These are phyloP conservation scores for Papilio helenus DNA, from an alignment of 1,140 invertebrate species.

Conservation along the genomic window DNA sequence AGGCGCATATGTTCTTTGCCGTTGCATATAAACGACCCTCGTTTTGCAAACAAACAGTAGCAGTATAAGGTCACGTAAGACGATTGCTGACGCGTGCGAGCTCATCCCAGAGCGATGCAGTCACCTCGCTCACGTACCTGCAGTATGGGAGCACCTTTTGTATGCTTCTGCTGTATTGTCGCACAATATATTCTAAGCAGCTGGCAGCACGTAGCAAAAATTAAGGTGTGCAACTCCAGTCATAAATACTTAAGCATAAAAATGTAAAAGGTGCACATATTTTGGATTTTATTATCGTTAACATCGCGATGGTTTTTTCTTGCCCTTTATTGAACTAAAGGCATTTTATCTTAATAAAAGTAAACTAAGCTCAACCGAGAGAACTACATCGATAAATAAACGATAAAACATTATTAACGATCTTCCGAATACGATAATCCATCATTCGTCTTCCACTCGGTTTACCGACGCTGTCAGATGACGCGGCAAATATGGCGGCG, in stretches of 20 bases:
- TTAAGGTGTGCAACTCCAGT: neutral
- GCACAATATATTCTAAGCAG: conserved; percentile 8
- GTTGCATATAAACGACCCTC: neutral
- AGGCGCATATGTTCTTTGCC: neutral
- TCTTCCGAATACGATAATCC: conserved; percentile 41
- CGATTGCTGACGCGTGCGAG: conserved; percentile 2
- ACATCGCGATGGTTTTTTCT: neutral
- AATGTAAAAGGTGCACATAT: neutral
- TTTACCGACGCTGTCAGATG: conserved; percentile 56
- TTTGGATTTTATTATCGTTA: no score
- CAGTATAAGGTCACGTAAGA: conserved; percentile 17
- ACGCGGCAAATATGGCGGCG: conserved; percentile 46
- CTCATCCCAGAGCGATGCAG: neutral
- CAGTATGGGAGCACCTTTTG: neutral
- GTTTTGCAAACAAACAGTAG: conserved; percentile 10
- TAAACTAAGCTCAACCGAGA: conserved; percentile 3
- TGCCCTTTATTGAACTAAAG: neutral
- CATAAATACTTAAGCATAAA: neutral
- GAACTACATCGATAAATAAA: conserved; percentile 24
- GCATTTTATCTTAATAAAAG: conserved; percentile 13
- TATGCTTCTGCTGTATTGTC: neutral
- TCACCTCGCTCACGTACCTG: conserved; percentile 1
- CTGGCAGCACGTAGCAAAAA: conserved; percentile 9
- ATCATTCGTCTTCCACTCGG: conserved; percentile 54
- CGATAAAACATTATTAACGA: conserved; percentile 46